A percentile compares a stretch with the other conserved stretches of the same genome.
Conservation (phyloP, 1,140 invertebrate species). For the Scylla paramamosain region DNA sequence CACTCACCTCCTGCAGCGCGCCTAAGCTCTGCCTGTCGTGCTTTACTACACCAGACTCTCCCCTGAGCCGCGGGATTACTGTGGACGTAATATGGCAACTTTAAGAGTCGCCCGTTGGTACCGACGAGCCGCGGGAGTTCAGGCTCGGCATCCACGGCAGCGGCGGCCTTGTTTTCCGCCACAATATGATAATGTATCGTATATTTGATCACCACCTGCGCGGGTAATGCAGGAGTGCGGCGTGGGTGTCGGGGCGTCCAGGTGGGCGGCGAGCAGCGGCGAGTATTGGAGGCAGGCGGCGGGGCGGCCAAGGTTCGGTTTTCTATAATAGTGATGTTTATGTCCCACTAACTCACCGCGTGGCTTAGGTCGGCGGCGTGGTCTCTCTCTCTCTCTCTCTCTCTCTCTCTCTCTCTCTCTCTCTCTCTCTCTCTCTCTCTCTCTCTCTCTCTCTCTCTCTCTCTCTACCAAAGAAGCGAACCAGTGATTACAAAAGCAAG, state of each 20-base stretch:
- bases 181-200: conserved; percentile 6
- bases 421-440: conserved; percentile 6
- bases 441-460: not conserved
- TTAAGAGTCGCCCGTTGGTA: conserved; percentile 17
- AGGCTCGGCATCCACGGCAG: not conserved
- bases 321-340: conserved; percentile 55
- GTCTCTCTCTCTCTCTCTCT: not conserved
- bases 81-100: conserved; percentile 24
- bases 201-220: conserved; percentile 3
- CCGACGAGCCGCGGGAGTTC: not conserved
- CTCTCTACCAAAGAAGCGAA: not conserved
- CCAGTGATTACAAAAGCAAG: no score
- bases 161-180: not conserved
- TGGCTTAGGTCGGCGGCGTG: not conserved
- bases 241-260: not conserved
- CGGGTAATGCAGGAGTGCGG: not conserved
- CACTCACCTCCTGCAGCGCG: not conserved
- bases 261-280: not conserved
- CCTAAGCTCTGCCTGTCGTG: not conserved
- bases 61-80: conserved; percentile 32
- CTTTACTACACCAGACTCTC: not conserved
- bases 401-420: conserved; percentile 20
- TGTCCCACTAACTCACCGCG: conserved; percentile 23
- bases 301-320: conserved; percentile 29
- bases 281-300: conserved; percentile 36